Base-by-base conservation (phyloP, 2,888 invertebrate species). In the Nebria brevicollis region DNA sequence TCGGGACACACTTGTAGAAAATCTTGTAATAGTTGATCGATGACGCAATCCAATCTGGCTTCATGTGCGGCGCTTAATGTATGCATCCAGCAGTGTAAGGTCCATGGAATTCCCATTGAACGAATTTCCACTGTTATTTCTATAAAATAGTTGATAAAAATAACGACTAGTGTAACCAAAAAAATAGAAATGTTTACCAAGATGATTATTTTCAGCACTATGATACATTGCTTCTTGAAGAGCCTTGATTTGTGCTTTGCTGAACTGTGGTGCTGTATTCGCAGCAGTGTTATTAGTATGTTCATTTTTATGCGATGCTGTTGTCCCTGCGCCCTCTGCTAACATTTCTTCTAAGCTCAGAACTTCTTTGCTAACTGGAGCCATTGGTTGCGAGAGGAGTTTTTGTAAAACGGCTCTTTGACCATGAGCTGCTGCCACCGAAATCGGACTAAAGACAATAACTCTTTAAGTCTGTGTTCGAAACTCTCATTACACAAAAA, bases 171-270 rank as follows among this genome's bases (percentile, higher is more conserved):
- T 5, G 0, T 20, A 66, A 34, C 64, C 34, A 34, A 34, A 34
- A 34, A 34, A 4, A 34, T 0, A 34, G 34, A 34, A 2, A n/a
- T 41, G n/a, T 13, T 15, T 81, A 81, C 80, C 80, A 81, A 97
- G 90, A 88, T 97, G 95, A 86, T 96, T 96, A 87, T 96, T 96
- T 89, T 97, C 97, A 0, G 97, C 95, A 83, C 96, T 96, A 87
- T 97, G 97, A 87, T 97, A 98, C 96, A 98, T 96, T 26, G 97
- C 97, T 89, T 97, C 97, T 87, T 97, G 96, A 82, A 97, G 90
- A 70, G 95, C 94, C 85, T 96, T 94, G 84, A 95, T 94, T 89
- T 97, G 96, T 54, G 93, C 92, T 89, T 97, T 97, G 84, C 93
- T 95, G 86, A 96, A 91, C 82, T 90, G 90, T n/a, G 88, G 86